Conservation (phyloP, 2,888 invertebrate genomes). For the Gerris lacustris region DNA sequence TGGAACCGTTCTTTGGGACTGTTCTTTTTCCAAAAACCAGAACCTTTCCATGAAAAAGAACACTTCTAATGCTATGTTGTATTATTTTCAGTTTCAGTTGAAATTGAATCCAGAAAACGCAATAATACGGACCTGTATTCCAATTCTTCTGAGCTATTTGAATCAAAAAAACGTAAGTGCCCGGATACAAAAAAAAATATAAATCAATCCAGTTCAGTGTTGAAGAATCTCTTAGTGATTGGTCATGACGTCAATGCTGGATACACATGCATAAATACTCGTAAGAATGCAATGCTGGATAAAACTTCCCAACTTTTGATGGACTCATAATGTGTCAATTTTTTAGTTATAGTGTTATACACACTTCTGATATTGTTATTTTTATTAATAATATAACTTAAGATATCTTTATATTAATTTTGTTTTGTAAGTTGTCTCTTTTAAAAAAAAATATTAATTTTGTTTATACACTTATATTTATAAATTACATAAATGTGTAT, state of each 20-base stretch:
- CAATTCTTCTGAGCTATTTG: constrained; percentile 16
- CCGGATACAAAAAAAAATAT: background rate
- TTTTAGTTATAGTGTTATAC: background rate
- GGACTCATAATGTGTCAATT: background rate
- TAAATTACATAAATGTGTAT: too few relatives aligned
- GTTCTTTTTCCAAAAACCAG: too few relatives aligned
- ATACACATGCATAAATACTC: constrained; percentile 65
- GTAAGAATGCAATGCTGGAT: constrained; percentile 31
- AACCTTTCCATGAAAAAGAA: too few relatives aligned
- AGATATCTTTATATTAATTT: too few relatives aligned
- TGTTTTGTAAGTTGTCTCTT: too few relatives aligned
- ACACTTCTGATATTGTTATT: background rate
- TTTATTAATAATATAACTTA: background rate
- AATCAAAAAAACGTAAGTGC: constrained; percentile 23
- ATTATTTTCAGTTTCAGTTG: constrained; percentile 12
- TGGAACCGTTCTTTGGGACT: too few relatives aligned
- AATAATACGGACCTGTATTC: background rate
- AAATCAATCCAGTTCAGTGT: constrained; percentile 50
- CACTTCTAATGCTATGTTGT: too few relatives aligned
- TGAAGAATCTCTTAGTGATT: constrained; percentile 89
- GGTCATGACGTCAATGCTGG: constrained; percentile 90
- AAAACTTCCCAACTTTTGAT: background rate
- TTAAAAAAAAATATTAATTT: too few relatives aligned
- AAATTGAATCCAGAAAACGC: constrained; percentile 22
- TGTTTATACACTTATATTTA: too few relatives aligned